phyloP scores from a whole-genome alignment of 2,888 invertebrate genomes.

The Harmothoe impar region DNA sequence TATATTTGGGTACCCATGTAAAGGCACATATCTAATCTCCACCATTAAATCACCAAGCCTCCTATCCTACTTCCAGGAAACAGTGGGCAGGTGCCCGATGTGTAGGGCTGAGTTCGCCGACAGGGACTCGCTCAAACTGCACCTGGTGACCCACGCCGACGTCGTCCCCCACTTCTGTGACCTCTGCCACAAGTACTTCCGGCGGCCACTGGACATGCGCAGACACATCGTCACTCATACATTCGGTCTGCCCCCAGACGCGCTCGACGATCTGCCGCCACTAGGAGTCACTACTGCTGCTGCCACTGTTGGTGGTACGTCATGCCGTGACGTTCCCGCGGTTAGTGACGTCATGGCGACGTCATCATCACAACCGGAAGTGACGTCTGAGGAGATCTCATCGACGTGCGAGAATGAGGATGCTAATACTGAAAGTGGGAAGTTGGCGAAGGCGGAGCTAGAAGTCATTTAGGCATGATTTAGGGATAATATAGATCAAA shows the following conservation, averaged over 20 bases:
- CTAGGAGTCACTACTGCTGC: background rate
- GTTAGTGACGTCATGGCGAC: background rate
- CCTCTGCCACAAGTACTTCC: constrained; percentile 50
- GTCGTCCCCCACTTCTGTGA: constrained; percentile 38
- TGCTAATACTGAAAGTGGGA: background rate
- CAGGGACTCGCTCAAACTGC: background rate
- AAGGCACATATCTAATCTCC: too few species aligned
- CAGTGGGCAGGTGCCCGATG: constrained; percentile 20
- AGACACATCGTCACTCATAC: constrained; percentile 39
- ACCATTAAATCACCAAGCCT: too few species aligned
- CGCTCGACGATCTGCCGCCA: constrained; percentile 30
- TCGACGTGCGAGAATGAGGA: constrained; percentile 1
- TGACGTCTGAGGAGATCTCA: background rate
- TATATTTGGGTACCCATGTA: too few species aligned
- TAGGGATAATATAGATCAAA: too few species aligned
- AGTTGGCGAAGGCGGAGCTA: background rate
- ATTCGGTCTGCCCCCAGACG: constrained; percentile 2
- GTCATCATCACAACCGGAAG: constrained; percentile 11
- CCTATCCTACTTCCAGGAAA: background rate
- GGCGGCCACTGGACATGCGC: constrained; percentile 30
- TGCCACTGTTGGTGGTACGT: background rate
- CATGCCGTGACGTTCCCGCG: background rate
- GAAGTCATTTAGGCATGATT: too few species aligned
- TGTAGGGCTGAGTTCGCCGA: background rate
- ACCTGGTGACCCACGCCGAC: constrained; percentile 44